These are phyloP conservation scores for Nannoperca australis DNA, from an alignment of 2,797 vertebrate genomes.

Conservation along the genomic window DNA sequence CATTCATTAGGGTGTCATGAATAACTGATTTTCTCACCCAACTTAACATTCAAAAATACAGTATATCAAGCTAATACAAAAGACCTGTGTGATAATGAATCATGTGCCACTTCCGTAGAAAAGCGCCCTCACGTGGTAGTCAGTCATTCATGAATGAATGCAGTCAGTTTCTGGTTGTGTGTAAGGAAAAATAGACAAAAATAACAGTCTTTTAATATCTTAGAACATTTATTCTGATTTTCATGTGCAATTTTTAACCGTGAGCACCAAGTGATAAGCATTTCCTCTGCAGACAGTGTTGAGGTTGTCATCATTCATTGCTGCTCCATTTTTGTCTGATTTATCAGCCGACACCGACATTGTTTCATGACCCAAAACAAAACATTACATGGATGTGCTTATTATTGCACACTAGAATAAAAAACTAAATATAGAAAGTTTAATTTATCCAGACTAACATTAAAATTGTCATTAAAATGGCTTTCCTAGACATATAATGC, in stretches of 20 bases:
- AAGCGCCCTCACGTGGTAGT: slow-evolving; percentile 5
- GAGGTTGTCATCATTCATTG: not conserved
- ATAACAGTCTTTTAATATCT: slow-evolving; percentile 14
- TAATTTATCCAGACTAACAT: not conserved
- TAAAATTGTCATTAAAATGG: not conserved
- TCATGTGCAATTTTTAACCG: not conserved
- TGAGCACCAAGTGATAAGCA: not conserved
- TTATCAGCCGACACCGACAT: not conserved
- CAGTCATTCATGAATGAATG: slow-evolving; percentile 16
- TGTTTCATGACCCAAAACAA: slow-evolving; percentile 2
- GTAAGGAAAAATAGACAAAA: slow-evolving; percentile 5
- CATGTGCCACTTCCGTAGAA: slow-evolving; percentile 18
- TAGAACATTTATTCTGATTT: slow-evolving; percentile 12
- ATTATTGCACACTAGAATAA: not conserved
- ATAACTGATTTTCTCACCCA: not conserved
- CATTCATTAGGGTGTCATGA: not conserved
- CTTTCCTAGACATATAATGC: not conserved
- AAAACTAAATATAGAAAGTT: not conserved
- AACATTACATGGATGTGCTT: not conserved
- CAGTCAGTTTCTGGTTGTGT: not conserved
- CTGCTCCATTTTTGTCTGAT: not conserved
- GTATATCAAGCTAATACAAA: not conserved
- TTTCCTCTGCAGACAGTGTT: not conserved
- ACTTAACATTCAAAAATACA: not conserved
- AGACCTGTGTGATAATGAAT: slow-evolving; percentile 35